Conservation (phyloP, 2,888 invertebrate species). For the Pinctada fucata region DNA sequence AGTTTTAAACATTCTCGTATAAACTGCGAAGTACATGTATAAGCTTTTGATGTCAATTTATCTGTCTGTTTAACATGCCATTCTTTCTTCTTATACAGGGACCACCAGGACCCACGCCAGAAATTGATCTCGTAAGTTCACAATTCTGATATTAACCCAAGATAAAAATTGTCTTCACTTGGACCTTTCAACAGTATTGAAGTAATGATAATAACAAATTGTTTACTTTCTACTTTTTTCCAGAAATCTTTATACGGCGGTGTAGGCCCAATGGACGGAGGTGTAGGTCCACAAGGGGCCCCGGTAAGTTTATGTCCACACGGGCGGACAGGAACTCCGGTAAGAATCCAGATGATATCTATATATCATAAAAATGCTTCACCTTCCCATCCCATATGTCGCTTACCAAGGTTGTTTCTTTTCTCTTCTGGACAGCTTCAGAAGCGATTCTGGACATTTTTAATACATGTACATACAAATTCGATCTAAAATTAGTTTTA, state of each 20-base stretch:
- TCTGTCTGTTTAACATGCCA: not conserved
- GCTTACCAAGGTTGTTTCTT: not conserved
- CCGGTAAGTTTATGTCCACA: constrained; percentile 58
- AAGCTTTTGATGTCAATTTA: not conserved
- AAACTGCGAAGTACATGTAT: too few species aligned
- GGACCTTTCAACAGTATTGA: constrained; percentile 14
- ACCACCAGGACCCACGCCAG: constrained; percentile 56
- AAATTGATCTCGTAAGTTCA: constrained; percentile 21
- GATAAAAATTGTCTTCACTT: not conserved
- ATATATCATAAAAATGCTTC: not conserved
- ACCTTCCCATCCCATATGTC: not conserved
- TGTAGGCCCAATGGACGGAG: constrained; percentile 26
- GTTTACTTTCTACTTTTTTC: not conserved
- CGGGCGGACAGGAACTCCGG: constrained; percentile 50
- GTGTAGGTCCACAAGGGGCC: constrained; percentile 53
- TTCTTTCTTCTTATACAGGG: constrained; percentile 50
- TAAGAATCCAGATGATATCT: constrained; percentile 42
- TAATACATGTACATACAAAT: too few species aligned
- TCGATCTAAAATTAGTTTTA: too few species aligned
- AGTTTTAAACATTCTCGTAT: too few species aligned
- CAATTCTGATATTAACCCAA: not conserved
- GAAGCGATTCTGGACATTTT: too few species aligned
- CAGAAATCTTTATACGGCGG: constrained; percentile 18
- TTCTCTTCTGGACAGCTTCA: not conserved
- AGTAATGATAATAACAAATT: not conserved